Evolutionary conservation across 1,140 invertebrate species (phyloP), one percentile per base, ranked within the genome.

Genomic region (Thrips palmi): DNA sequence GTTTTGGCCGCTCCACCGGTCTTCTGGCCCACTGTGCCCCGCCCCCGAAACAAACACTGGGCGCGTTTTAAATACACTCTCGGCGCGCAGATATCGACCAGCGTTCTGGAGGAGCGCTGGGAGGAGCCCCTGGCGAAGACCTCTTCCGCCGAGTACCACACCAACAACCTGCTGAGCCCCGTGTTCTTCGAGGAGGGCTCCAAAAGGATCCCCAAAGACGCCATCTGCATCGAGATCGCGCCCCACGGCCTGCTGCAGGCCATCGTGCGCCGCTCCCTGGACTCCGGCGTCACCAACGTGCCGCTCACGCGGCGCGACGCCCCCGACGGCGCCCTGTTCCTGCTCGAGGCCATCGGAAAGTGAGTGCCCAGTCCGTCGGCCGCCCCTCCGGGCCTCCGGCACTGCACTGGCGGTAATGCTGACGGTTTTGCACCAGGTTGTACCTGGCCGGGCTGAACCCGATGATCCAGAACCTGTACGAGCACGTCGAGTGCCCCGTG

Each of bases 121-220:
- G 49, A 55, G 11, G 47, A 57, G 3, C 51, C 63, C 3, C 43
- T 65, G 27, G 63, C 67, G 4, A 47, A 56, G 25, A 51, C 51
- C 21, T 66, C 64, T 2, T 71, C 68, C 7, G 62, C 70, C 12
- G 65, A 66, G 12, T 74, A 74, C 45, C 65, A 71, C 44, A 64
- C 68, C 5, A 70, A 74, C 51, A 74, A 76, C 46, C 55, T 74
- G n/a, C 55, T 68, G 27, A 50, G 47, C 0, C 32, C 17, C n/a
- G 87, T 93, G 0, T 58, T 87, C 1, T 93, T 93, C 50, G 77
- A 89, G 49, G 83, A 91, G 56, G 77, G 77, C 1, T 58, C 80
- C 1, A 59, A 65, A 7, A 59, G 79, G 33, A 71, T 94, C 18
- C 85, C 83, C 0, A 58, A 63, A 28, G 76, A 89, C 54, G 77